phyloP scores from a whole-genome alignment of 2,113 vertebrate species.

The Pseudorectes ferrugineus region DNA sequence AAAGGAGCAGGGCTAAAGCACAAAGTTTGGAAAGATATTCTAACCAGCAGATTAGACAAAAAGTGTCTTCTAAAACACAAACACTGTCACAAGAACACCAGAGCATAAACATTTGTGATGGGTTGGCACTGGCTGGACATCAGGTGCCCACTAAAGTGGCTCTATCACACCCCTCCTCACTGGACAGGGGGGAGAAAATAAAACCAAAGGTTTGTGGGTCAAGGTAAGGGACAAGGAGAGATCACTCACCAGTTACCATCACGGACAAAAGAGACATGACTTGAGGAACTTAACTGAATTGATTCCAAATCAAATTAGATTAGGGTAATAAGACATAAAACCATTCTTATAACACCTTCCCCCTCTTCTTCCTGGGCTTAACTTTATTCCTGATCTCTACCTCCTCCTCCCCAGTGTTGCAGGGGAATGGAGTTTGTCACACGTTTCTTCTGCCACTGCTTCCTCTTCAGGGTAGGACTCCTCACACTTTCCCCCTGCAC shows the following conservation, averaged over 20 bases:
- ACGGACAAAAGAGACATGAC: background rate
- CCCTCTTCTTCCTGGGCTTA: too few species aligned
- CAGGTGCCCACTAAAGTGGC: accelerated
- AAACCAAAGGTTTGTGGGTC: background rate
- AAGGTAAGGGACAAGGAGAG: background rate
- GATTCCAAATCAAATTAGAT: too few species aligned
- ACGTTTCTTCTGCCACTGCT: too few species aligned
- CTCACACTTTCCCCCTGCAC: too few species aligned
- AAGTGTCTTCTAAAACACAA: background rate
- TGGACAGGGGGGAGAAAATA: background rate
- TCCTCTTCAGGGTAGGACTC: too few species aligned
- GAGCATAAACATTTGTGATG: background rate
- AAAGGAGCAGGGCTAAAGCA: background rate
- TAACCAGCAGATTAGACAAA: background rate
- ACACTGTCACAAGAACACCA: background rate
- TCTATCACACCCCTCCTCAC: background rate
- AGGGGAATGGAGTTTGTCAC: too few species aligned
- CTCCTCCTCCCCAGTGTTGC: too few species aligned
- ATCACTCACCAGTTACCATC: background rate
- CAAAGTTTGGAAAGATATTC: background rate
- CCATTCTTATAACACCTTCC: background rate
- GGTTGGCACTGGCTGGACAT: background rate
- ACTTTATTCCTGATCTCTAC: too few species aligned
- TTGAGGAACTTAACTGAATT: background rate
- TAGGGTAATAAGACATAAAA: background rate